Evolutionary conservation across 1,140 invertebrate species (phyloP).

Genomic region (Pseudomyrmex dendroicus): DNA sequence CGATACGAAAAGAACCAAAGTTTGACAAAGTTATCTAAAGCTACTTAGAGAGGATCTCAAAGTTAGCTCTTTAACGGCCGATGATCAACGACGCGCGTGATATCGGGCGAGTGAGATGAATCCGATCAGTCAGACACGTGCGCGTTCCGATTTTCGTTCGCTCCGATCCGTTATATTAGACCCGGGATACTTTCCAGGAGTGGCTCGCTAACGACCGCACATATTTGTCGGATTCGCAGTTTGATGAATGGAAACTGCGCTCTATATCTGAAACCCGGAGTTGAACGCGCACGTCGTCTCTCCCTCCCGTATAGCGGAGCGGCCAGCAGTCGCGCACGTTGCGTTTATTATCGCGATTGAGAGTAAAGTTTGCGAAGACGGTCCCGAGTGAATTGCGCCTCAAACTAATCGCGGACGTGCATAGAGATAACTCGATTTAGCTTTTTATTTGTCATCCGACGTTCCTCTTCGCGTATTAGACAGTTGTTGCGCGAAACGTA

Average conservation of each 20-base stretch:
- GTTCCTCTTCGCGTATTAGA: neutral
- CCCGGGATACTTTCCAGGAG: constrained; percentile 42
- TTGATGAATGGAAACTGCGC: constrained; percentile 59
- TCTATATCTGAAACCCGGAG: constrained; percentile 49
- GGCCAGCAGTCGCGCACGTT: constrained; percentile 37
- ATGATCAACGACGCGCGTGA: constrained; percentile 47
- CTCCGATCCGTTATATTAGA: constrained; percentile 1
- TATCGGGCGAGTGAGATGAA: constrained; percentile 16
- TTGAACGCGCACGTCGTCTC: constrained; percentile 45
- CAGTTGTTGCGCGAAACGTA: constrained; percentile 22
- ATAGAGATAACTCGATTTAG: constrained; percentile 35
- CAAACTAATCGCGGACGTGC: constrained; percentile 47
- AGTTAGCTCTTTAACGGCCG: constrained; percentile 29
- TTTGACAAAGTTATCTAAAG: constrained; percentile 26
- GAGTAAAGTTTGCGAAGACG: constrained; percentile 53
- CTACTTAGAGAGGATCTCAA: constrained; percentile 21
- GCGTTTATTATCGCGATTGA: constrained; percentile 60
- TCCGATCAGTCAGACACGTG: constrained; percentile 31
- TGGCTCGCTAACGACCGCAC: constrained; percentile 60
- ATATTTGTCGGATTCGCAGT: constrained; percentile 66
- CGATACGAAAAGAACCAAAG: neutral
- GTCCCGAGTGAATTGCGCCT: constrained; percentile 53
- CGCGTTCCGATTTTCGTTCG: constrained; percentile 29
- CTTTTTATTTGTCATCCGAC: neutral
- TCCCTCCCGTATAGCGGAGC: neutral